Evolutionary conservation across 2,113 vertebrate genomes (phyloP).

Genomic region (Gopherus flavomarginatus): DNA sequence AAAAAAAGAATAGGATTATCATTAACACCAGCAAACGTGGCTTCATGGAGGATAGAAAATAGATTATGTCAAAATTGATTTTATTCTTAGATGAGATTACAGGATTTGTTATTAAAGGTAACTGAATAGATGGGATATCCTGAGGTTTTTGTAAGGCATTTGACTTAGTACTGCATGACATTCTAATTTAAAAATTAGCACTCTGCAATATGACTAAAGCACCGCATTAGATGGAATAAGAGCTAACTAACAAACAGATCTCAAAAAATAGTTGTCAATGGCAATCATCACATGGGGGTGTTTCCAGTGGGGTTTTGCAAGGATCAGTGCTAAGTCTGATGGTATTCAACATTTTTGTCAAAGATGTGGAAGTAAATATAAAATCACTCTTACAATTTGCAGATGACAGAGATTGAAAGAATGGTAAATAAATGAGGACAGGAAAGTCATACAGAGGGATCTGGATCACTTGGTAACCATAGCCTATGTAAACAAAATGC

Average conservation of each 20-base stretch:
- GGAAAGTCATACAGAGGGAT: not conserved
- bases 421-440: not conserved
- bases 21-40: too few species aligned
- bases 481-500: not conserved
- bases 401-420: not conserved
- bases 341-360: not conserved
- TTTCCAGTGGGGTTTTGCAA: not conserved
- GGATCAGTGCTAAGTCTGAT: not conserved
- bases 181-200: not conserved
- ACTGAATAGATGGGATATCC: not conserved
- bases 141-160: not conserved
- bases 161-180: not conserved
- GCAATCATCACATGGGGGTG: not conserved
- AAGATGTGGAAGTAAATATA: not conserved
- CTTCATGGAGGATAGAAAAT: too few species aligned
- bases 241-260: not conserved
- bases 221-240: not conserved
- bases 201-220: not conserved
- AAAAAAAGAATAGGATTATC: too few species aligned
- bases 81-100: too few species aligned
- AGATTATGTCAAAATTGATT: too few species aligned
- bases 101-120: too few species aligned
- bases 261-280: not conserved
- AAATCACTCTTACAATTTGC: not conserved
- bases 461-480: not conserved